Percentiles rank a stretch among this genome's conserved stretches.
These are phyloP conservation scores for Okapia johnstoni DNA, from an alignment of 2,113 vertebrate genomes.

Conservation along the genomic window DNA sequence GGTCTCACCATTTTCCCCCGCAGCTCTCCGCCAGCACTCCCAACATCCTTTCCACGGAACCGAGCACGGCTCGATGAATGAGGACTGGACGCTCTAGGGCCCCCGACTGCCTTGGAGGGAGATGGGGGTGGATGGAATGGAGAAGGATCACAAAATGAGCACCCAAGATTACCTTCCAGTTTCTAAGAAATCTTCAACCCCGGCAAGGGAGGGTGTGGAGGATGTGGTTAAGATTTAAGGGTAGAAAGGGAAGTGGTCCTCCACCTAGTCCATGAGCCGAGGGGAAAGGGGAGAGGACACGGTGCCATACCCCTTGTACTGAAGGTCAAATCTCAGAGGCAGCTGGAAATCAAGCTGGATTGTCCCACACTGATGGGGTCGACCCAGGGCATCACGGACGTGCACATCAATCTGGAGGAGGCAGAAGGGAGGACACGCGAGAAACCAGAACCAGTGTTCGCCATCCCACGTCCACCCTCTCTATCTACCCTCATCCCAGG, in stretches of 20 bases:
- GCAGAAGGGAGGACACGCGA: rapidly evolving
- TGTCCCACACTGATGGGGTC: slow-evolving; percentile 92
- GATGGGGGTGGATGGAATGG: not conserved
- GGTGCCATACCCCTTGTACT: slow-evolving; percentile 84
- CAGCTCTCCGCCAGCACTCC: slow-evolving; percentile 92
- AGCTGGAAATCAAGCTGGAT: slow-evolving; percentile 96
- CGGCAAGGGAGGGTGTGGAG: not conserved
- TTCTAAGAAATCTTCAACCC: not conserved
- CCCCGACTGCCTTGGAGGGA: slow-evolving; percentile 42
- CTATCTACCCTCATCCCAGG: not conserved
- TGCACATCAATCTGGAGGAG: slow-evolving; percentile 88
- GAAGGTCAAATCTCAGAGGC: slow-evolving; percentile 88
- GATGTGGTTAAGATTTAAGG: not conserved
- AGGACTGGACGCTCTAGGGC: slow-evolving; percentile 83
- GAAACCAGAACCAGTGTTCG: not conserved
- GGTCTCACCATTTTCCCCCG: slow-evolving; percentile 88
- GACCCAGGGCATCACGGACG: slow-evolving; percentile 88
- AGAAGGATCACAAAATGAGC: not conserved
- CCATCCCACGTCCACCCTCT: rapidly evolving
- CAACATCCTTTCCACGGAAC: slow-evolving; percentile 92
- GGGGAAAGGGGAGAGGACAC: not conserved
- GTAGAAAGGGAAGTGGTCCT: not conserved
- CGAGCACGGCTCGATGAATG: slow-evolving; percentile 92
- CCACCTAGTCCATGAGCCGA: not conserved
- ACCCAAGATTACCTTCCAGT: not conserved